A percentile compares a stretch with the other conserved stretches of the same genome.
phyloP scores from a whole-genome alignment of 2,888 invertebrate genomes.

The Dusona sp. region DNA sequence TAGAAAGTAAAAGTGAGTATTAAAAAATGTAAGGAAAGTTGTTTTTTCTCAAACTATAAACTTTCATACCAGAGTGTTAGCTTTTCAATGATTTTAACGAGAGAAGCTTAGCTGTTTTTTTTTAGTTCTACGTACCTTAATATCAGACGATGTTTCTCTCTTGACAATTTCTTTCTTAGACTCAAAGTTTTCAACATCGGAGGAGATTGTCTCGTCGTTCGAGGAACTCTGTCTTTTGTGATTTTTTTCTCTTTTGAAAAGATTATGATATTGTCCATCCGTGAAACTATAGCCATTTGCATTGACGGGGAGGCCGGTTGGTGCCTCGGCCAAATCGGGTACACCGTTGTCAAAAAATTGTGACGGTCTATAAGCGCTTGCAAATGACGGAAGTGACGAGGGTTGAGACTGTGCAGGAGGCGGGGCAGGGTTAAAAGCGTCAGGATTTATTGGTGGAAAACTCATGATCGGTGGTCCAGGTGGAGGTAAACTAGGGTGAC shows the following conservation, averaged over 20 bases:
- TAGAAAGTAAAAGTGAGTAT: too few species aligned
- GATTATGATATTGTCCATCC: slow-evolving; percentile 77
- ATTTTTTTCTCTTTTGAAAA: slow-evolving; percentile 76
- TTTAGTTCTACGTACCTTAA: slow-evolving; percentile 38
- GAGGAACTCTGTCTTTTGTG: slow-evolving; percentile 68
- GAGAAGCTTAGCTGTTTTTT: background rate
- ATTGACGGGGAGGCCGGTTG: slow-evolving; percentile 64
- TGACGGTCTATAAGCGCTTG: slow-evolving; percentile 59
- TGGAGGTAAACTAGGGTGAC: slow-evolving; percentile 79
- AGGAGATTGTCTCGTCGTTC: slow-evolving; percentile 49
- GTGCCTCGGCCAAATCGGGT: slow-evolving; percentile 68
- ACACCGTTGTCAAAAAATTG: slow-evolving; percentile 74
- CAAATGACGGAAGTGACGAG: slow-evolving; percentile 60
- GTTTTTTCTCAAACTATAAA: background rate
- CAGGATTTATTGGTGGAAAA: slow-evolving; percentile 77
- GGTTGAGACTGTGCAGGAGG: slow-evolving; percentile 57
- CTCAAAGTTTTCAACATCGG: slow-evolving; percentile 46
- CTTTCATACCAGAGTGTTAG: background rate
- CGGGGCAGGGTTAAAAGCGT: slow-evolving; percentile 61
- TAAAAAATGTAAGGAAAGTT: too few species aligned
- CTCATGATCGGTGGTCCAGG: slow-evolving; percentile 75
- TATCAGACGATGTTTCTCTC: slow-evolving; percentile 65
- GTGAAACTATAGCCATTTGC: slow-evolving; percentile 71
- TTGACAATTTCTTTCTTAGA: slow-evolving; percentile 70
- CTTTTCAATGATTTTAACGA: too few species aligned